phyloP scores from a whole-genome alignment of 1,140 invertebrate species.

The Aphaenogaster ashmeadi region DNA sequence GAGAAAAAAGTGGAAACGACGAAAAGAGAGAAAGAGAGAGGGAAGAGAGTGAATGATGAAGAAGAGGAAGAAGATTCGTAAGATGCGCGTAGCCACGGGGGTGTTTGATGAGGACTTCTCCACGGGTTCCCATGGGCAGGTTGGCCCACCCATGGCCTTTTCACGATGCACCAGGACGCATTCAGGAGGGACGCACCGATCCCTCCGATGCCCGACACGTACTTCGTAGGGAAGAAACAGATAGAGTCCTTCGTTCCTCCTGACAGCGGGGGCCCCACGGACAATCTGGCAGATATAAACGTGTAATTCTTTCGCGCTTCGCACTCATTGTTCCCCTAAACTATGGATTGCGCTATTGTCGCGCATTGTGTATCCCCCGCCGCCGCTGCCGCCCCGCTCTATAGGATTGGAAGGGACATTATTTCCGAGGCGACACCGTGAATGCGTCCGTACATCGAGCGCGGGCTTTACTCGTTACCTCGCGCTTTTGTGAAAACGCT shows the following conservation, averaged over 20 bases:
- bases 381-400: not conserved
- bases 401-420: constrained; percentile 52
- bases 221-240: constrained; percentile 66
- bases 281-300: constrained; percentile 74
- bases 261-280: constrained; percentile 74
- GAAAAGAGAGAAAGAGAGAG: not conserved
- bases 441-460: constrained; percentile 40
- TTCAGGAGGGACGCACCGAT: constrained; percentile 55
- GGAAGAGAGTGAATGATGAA: constrained; percentile 15
- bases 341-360: constrained; percentile 77
- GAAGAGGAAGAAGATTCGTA: constrained; percentile 57
- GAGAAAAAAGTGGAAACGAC: not conserved
- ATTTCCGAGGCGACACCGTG: constrained; percentile 50
- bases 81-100: constrained; percentile 60
- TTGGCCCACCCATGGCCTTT: constrained; percentile 78
- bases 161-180: constrained; percentile 56
- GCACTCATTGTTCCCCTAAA: constrained; percentile 76
- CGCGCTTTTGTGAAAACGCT: constrained; percentile 67
- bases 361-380: constrained; percentile 23
- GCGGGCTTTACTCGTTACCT: constrained; percentile 57
- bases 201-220: constrained; percentile 8
- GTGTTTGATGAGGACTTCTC: constrained; percentile 63
- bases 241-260: constrained; percentile 76
- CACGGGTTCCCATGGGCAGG: constrained; percentile 76
- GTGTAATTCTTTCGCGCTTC: constrained; percentile 77